These are phyloP conservation scores for Athene noctua DNA, from an alignment of 2,113 vertebrate species.

Conservation along the genomic window DNA sequence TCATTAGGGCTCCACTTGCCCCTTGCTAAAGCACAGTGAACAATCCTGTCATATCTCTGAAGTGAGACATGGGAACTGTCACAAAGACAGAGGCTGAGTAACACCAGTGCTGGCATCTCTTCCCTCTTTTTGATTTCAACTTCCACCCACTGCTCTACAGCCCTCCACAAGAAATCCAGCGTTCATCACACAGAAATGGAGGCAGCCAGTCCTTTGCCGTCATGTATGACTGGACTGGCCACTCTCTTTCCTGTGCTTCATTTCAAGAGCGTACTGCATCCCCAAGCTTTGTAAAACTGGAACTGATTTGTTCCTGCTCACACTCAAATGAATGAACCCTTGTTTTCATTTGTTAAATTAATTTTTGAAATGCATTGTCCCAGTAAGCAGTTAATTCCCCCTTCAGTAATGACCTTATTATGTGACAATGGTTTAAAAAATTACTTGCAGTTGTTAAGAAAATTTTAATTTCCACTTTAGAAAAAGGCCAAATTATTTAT, in stretches of 20 bases:
- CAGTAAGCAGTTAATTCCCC: background rate
- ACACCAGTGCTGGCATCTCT: background rate
- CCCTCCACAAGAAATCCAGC: fast-evolving
- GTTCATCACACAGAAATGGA: background rate
- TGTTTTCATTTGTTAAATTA: background rate
- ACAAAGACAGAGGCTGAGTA: background rate
- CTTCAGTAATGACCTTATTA: background rate
- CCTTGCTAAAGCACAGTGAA: background rate
- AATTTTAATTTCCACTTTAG: background rate
- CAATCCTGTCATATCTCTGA: background rate
- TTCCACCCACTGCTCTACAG: background rate
- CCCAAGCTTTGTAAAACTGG: background rate
- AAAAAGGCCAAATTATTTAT: background rate
- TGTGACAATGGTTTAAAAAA: background rate
- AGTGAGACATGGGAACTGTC: background rate
- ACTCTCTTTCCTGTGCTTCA: background rate
- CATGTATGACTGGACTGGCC: background rate
- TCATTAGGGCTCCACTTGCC: background rate
- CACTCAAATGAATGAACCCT: background rate
- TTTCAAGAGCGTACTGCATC: background rate
- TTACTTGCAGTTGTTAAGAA: background rate
- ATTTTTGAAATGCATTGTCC: background rate
- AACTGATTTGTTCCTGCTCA: background rate
- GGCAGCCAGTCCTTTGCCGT: background rate
- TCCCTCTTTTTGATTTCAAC: background rate